Base-by-base conservation (phyloP, 2,888 invertebrate genomes). In the Panopea generosa region DNA sequence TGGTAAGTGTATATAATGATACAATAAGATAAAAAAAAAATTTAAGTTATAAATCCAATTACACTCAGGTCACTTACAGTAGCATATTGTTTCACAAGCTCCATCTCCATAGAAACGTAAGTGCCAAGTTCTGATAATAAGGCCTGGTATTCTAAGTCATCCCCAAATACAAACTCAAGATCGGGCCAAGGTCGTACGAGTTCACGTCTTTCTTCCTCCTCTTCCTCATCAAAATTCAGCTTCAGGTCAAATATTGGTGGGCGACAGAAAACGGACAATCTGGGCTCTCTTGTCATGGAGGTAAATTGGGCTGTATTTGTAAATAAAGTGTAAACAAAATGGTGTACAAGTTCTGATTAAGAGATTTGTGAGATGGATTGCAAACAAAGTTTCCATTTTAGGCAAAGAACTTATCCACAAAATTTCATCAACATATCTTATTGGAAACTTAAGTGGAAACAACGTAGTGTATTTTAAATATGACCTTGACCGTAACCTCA, bases 131-230 rank as follows among this genome's bases (percentile, higher is more conserved):
- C 90, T 16, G 70, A 67, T 22, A 90, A 81, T 49, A 90, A 66
- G 14, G 55, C 75, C 68, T 90, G 89, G 76, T 91, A 91, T 29
- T 89, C 87, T 3, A 85, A 83, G 77, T 92, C 91, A 63, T 89
- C 88, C 9, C 87, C 86, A 52, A 91, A 89, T 9, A 92, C 77
- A 65, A 87, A 87, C 47, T 87, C 87, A 63, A 89, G 87, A 85
- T 91, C 89, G 50, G 91, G 92, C 91, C 91, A 92, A 20, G 87
- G 89, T 62, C 72, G 77, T 73, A 84, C 79, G 63, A 78, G 75
- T 59, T 84, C 86, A 24, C 83, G 62, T 50, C 86, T 84, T 29
- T 88, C 89, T 38, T 86, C 87, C 47, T 86, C 86, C 59, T 88
- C 88, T 69, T 91, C 90, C 53, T 86, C 83, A 71, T 90, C 91